Evolutionary conservation across 2,797 vertebrate genomes (phyloP), one percentile per base, ranked within the genome.

Genomic region (Argentina silus): DNA sequence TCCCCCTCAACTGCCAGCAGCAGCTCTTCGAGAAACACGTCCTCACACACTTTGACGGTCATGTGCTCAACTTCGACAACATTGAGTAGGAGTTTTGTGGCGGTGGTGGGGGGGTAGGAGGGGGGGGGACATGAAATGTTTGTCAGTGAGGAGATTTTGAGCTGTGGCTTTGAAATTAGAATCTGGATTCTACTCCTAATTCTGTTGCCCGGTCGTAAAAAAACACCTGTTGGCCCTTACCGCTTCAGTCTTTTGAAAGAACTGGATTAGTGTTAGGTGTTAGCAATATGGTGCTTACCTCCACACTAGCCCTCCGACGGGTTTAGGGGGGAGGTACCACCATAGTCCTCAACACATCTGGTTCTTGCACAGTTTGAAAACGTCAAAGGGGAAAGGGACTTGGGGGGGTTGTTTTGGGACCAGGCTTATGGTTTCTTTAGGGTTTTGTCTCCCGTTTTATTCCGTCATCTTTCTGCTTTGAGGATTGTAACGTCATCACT

Each of bases 41-140:
- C 60, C 95, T 98, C 91, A 99, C 95, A 0, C 98, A 99, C 92
- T 99, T 99, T 19, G 96, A 98, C 82, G 94, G 95, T 88, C 95
- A 96, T 56, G 96, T 97, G 85, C 94, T 98, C 78, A 96, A 97
- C 92, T 97, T 99, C 11, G 93, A 97, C 75, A 97, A 97, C 90
- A 89, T 90, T 0, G 91, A 94, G 42, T 93, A 88, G 76, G 43
- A 7, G 17, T 23, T 42, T 23, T 14, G 44, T 56, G 48, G 59
- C 8, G 51, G 8, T 5, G 43, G 23, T 12, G 4, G 19, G 19
- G n/a, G 42, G 9, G 42, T 17, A 47, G 48, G 57, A 47, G 10
- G 2, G 87, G 47, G 36, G 56, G 0, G 11, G 55, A 42, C 12
- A 19, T 23, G 59, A 43, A 23, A 42, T 36, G 51, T n/a, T 36